Base-by-base conservation (phyloP, 2,888 invertebrate species). In the Nebria brevicollis region DNA sequence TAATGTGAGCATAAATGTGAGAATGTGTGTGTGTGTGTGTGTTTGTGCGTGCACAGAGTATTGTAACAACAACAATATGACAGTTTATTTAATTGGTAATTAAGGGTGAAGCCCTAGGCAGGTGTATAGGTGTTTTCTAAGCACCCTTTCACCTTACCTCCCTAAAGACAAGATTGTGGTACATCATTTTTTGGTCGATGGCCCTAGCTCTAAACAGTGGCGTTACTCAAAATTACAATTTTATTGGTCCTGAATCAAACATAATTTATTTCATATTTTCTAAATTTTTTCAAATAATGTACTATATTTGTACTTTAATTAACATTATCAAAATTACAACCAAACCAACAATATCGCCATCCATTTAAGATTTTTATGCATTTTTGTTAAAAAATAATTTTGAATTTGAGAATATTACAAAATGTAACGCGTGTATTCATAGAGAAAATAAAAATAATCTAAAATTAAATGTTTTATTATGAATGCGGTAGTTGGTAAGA, bases 31-130 rank as follows among this genome's bases (percentile, higher is more conserved):
- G 54, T 54, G 8, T 54, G 7, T 8, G 11, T 54, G 54, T 54
- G 54, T 34, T 0, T 54, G 54, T 54, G 11, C 7, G 54, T 13
- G 54, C 54, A 54, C 4, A 54, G 11, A 54, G 8, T 54, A 8
- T 54, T 54, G 54, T 54, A 54, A 54, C 54, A 54, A 54, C 54
- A 54, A 7, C 77, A 34, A 68, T 72, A 77, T 68, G 77, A 77
- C 77, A 77, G 77, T 77, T 77, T 68, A 70, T 77, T 70, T 77
- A 77, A 77, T 77, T 77, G 77, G 68, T 77, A 77, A 77, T 77
- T 77, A 70, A 54, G 70, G 77, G 43, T 77, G 77, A 64, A 25
- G 64, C 75, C 26, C 65, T 20, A 75, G 75, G 65, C 75, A 54
- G 54, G 65, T 68, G 68, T 15, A 68, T 25, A 25, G 25, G n/a